Evolutionary conservation across 1,140 invertebrate genomes (phyloP).

Genomic region (Drosophila seguyi): DNA sequence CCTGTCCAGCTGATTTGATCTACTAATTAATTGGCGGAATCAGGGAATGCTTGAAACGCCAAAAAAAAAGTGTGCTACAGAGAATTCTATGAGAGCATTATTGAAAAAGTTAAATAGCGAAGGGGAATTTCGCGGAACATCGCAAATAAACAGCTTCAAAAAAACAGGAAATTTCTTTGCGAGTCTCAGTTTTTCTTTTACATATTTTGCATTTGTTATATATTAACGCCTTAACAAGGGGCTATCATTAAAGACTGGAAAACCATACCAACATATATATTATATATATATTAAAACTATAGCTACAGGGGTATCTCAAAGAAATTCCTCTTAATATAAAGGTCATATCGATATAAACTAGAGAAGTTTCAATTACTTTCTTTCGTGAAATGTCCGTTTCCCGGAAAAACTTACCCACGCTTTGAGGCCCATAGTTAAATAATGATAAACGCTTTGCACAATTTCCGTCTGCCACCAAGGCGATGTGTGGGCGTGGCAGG

Average conservation of each 20-base stretch:
- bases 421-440: background rate
- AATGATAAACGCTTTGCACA: slow-evolving; percentile 3
- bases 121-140: background rate
- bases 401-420: background rate
- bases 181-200: background rate
- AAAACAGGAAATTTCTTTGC: background rate
- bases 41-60: too few relatives aligned
- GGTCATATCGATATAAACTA: background rate
- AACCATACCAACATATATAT: too few relatives aligned
- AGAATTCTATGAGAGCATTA: background rate
- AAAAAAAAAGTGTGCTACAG: slow-evolving; percentile 4
- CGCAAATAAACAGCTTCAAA: background rate
- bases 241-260: too few relatives aligned
- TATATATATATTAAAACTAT: background rate
- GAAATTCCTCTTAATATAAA: background rate
- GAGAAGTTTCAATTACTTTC: background rate
- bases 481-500: slow-evolving; percentile 3
- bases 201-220: background rate
- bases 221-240: background rate
- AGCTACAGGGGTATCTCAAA: background rate
- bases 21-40: slow-evolving; percentile 2
- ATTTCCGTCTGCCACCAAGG: background rate
- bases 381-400: background rate
- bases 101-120: background rate
- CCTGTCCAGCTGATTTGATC: background rate